A percentile compares a stretch with the other conserved stretches of the same genome.
These are phyloP conservation scores for Eustalomyia histrio DNA, from an alignment of 2,888 invertebrate species.

Conservation along the genomic window DNA sequence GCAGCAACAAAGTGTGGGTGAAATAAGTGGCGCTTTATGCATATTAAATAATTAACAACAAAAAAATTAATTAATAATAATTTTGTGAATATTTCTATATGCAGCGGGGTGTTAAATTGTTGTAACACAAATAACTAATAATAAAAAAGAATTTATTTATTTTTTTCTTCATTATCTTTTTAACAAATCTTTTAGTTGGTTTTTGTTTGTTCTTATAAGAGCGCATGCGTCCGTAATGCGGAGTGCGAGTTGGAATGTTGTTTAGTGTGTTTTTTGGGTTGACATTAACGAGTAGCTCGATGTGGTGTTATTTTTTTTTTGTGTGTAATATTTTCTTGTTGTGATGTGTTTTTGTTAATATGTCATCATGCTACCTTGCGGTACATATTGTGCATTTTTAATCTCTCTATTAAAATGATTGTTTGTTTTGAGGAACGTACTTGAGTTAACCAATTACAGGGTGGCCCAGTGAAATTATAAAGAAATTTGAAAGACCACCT, in stretches of 20 bases:
- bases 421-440: neutral
- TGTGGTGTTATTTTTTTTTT: constrained; percentile 22
- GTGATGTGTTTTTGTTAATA: constrained; percentile 36
- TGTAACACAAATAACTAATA: constrained; percentile 24
- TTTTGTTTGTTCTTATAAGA: constrained; percentile 20
- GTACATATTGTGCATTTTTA: constrained; percentile 29
- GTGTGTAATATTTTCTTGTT: constrained; percentile 28
- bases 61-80: constrained; percentile 40
- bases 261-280: constrained; percentile 46
- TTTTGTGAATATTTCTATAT: constrained; percentile 13
- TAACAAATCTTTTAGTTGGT: constrained; percentile 10
- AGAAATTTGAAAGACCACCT: neutral
- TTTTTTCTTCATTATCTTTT: constrained; percentile 31
- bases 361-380: constrained; percentile 25
- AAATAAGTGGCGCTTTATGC: constrained; percentile 45
- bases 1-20: constrained; percentile 26
- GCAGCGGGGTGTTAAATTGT: constrained; percentile 3
- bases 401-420: constrained; percentile 12
- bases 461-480: constrained; percentile 3
- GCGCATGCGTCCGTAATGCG: constrained; percentile 67
- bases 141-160: constrained; percentile 64
- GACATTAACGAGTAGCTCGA: constrained; percentile 10
- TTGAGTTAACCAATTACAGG: constrained; percentile 2
- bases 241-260: constrained; percentile 66
- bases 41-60: constrained; percentile 54